These are phyloP conservation scores for Fukomys damarensis DNA, from an alignment of 2,113 vertebrate genomes.

Conservation along the genomic window DNA sequence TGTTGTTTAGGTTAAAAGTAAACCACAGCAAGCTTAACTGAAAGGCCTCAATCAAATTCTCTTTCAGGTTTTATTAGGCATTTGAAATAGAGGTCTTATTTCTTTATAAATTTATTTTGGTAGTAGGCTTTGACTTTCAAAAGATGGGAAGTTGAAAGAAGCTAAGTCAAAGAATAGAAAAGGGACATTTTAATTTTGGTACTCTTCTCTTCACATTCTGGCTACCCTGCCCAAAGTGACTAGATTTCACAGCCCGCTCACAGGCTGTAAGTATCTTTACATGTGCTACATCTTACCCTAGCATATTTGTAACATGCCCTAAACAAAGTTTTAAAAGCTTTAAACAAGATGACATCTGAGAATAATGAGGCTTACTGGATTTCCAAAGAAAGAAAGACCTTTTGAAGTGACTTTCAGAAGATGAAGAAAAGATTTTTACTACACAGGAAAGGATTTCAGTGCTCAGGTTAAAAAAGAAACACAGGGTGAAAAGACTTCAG, in stretches of 20 bases:
- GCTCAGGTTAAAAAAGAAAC: conserved; percentile 43
- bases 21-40: conserved; percentile 30
- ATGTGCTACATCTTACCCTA: neutral
- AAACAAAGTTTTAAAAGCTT: conserved; percentile 67
- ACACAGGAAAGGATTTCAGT: conserved; percentile 23
- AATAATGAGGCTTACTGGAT: conserved; percentile 51
- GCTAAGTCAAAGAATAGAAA: conserved; percentile 57
- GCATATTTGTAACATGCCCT: conserved; percentile 43
- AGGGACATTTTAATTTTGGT: conserved; percentile 50
- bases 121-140: conserved; percentile 50
- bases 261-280: conserved; percentile 59
- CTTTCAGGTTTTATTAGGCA: conserved; percentile 21
- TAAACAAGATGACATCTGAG: conserved; percentile 57
- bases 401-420: conserved; percentile 67
- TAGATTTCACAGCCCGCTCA: conserved; percentile 28
- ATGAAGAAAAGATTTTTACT: conserved; percentile 56
- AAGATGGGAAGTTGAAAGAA: conserved; percentile 51
- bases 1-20: conserved; percentile 43
- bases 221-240: conserved; percentile 24
- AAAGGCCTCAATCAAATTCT: conserved; percentile 5
- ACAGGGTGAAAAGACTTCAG: conserved; percentile 30
- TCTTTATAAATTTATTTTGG: conserved; percentile 32
- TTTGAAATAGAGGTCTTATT: conserved; percentile 9
- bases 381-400: conserved; percentile 11
- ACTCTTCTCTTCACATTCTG: neutral